Conservation (phyloP, 2,113 vertebrate species). For the Pandion haliaetus region DNA sequence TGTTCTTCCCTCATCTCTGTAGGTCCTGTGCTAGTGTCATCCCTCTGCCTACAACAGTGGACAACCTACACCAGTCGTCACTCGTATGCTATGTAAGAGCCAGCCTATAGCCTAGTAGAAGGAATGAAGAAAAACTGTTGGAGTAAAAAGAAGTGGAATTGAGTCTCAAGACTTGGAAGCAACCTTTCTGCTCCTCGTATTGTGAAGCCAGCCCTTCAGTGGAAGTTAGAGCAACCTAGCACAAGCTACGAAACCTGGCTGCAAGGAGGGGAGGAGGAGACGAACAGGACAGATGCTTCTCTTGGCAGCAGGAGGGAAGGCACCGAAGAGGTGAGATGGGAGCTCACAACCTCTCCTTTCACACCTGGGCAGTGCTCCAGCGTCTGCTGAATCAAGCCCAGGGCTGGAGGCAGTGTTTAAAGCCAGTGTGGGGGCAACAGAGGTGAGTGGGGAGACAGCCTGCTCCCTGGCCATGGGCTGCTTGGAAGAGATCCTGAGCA, state of each 20-base stretch:
- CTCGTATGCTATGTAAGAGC: rapidly evolving
- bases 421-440: not conserved
- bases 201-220: not conserved
- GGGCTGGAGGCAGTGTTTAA: not conserved
- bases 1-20: not conserved
- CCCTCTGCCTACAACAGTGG: not conserved
- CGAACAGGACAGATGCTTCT: not conserved
- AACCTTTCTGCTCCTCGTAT: rapidly evolving
- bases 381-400: not conserved
- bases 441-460: not conserved
- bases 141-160: not conserved
- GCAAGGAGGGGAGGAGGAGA: not conserved
- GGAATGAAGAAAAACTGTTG: not conserved
- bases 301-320: not conserved
- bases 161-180: not conserved
- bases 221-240: not conserved
- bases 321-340: not conserved
- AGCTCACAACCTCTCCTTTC: not conserved
- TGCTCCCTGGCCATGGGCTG: not conserved
- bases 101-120: not conserved
- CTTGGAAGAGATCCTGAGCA: not conserved
- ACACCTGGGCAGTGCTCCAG: not conserved
- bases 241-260: rapidly evolving
- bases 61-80: not conserved
- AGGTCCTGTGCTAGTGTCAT: not conserved